phyloP scores from a whole-genome alignment of 2,797 vertebrate species.

The Xenentodon cancila region DNA sequence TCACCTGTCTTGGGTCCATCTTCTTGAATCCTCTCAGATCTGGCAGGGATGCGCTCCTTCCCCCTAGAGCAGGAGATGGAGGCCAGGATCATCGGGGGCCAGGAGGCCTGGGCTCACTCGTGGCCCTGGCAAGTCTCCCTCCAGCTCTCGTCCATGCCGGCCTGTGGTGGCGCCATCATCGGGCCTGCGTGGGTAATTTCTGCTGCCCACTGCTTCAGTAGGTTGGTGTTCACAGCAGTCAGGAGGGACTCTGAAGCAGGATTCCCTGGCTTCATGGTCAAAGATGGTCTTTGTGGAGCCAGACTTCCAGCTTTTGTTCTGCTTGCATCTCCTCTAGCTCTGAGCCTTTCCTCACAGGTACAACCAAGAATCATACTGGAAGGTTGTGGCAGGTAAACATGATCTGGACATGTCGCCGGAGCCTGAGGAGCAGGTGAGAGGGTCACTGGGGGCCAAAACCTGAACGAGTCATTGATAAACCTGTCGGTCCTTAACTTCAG shows the following conservation, averaged over 20 bases:
- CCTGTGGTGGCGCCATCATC: slow-evolving; percentile 76
- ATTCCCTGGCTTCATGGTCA: too few species aligned
- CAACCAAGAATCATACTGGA: slow-evolving; percentile 68
- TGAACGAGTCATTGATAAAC: too few species aligned
- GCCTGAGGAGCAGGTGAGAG: slow-evolving; percentile 63
- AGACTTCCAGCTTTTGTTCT: too few species aligned
- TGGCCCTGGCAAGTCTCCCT: slow-evolving; percentile 82
- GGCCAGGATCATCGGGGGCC: slow-evolving; percentile 75
- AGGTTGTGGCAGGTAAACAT: slow-evolving; percentile 74
- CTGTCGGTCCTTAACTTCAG: too few species aligned
- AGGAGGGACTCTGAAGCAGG: too few species aligned
- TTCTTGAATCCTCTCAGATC: slow-evolving; percentile 32
- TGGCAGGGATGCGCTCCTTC: slow-evolving; percentile 71
- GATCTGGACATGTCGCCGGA: slow-evolving; percentile 65
- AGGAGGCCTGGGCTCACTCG: slow-evolving; percentile 75
- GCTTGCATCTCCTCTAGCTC: background rate
- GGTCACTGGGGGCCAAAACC: background rate
- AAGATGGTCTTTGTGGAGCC: too few species aligned
- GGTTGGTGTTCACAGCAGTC: slow-evolving; percentile 42
- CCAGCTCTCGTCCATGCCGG: slow-evolving; percentile 39
- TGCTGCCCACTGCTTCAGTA: slow-evolving; percentile 77
- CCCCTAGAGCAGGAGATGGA: slow-evolving; percentile 27
- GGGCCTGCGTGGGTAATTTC: slow-evolving; percentile 67
- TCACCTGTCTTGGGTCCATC: background rate
- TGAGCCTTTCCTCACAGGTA: slow-evolving; percentile 52